Conservation (phyloP, 2,113 vertebrate species). For the zebrafish (Danio rerio) region DNA sequence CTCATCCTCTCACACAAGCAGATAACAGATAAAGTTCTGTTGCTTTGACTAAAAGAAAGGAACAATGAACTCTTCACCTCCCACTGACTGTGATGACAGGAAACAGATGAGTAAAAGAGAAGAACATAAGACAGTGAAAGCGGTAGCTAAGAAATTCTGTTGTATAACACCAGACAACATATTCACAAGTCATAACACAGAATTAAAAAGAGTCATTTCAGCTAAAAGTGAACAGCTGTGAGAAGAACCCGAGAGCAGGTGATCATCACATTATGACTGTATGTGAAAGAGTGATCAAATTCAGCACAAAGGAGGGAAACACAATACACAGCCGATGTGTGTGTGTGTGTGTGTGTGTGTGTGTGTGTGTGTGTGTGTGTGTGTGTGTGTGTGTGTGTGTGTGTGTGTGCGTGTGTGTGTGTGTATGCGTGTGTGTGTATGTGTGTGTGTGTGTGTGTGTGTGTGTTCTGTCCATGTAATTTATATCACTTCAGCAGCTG, state of each 20-base stretch:
- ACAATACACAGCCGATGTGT: slow-evolving; percentile 3
- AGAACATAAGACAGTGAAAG: neutral
- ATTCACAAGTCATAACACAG: neutral
- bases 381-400: too few relatives aligned
- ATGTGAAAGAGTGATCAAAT: slow-evolving; percentile 2
- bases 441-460: neutral
- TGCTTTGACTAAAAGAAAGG: slow-evolving; percentile 33
- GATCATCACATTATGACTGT: neutral
- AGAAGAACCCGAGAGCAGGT: neutral
- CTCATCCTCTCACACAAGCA: slow-evolving; percentile 8
- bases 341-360: neutral
- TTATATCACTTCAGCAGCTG: slow-evolving; percentile 39
- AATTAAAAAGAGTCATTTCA: neutral
- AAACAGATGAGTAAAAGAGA: slow-evolving; percentile 1
- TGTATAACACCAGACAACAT: neutral
- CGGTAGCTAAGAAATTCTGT: neutral
- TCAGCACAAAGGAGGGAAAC: neutral
- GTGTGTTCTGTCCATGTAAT: slow-evolving; percentile 11
- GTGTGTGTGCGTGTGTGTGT: too few relatives aligned
- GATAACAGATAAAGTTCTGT: slow-evolving; percentile 42
- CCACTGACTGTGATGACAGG: neutral
- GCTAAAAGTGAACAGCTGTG: neutral
- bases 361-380: too few relatives aligned
- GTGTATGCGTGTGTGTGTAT: slow-evolving; percentile 1
- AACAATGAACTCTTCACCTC: slow-evolving; percentile 34